Evolutionary conservation across 2,113 vertebrate genomes (phyloP), one percentile per base, ranked within the genome.

Genomic region (Sardina pilchardus): DNA sequence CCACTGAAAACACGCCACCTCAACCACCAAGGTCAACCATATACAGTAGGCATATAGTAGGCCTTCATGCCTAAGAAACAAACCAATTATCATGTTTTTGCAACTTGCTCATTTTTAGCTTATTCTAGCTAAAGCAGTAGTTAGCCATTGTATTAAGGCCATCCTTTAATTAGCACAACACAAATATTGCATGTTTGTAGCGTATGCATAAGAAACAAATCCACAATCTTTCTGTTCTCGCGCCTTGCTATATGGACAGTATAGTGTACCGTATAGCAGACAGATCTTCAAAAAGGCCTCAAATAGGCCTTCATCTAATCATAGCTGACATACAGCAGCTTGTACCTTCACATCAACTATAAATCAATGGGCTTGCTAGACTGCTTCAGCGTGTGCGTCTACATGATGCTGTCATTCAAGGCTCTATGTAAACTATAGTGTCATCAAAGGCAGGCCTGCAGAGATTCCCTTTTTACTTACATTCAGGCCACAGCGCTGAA

Each of bases 401-500:
- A 34, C 39, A 9, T 34, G 71, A 78, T 78, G 30, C 16, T 34
- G 30, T 14, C 71, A 12, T 17, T 34, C 71, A 36, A 30, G 6
- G 71, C 30, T 19, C 71, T 75, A 42, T 19, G 26, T 43, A 12
- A 83, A 30, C 36, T 63, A 83, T 50, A 44, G 36, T 43, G 53
- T 36, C 50, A 71, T 71, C 1, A 86, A 82, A 34, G 87, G 81
- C 83, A 87, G 71, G 30, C 63, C 26, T 34, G 12, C 10, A 71
- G 63, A 71, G 63, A 84, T 92, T 91, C 89, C 92, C 88, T 78
- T 78, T 12, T 78, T 78, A 36, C 71, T 78, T 78, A 12, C 71
- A 78, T 78, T 78, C 71, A 39, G 17, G 39, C 3, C 71, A 17
- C 26, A 34, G 30, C 34, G 36, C 14, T 36, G 16, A 78, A 78